These are phyloP conservation scores for Keiferia lycopersicella DNA, from an alignment of 2,888 invertebrate genomes.

Conservation along the genomic window DNA sequence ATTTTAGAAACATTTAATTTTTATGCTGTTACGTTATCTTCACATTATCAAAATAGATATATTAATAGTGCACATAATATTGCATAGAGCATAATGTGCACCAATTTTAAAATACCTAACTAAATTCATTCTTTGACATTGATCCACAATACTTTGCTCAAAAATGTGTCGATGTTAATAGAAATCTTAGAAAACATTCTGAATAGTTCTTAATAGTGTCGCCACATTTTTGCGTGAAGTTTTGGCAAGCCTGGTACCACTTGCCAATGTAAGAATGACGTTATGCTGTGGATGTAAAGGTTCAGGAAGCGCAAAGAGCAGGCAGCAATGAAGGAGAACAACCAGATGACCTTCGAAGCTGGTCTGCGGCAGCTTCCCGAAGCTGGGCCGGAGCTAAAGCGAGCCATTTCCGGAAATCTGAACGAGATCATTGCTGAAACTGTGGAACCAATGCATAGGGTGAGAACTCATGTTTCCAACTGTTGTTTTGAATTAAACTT, in stretches of 20 bases:
- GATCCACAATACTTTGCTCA: too few relatives aligned
- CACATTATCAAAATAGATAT: too few relatives aligned
- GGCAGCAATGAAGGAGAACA: slow-evolving; percentile 78
- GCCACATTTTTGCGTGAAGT: not conserved
- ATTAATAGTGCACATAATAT: too few relatives aligned
- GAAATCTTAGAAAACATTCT: not conserved
- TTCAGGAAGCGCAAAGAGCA: slow-evolving; percentile 98
- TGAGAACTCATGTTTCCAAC: too few relatives aligned
- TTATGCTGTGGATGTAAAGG: slow-evolving; percentile 44
- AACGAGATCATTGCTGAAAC: slow-evolving; percentile 95
- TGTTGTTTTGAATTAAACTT: too few relatives aligned
- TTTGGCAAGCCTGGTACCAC: not conserved
- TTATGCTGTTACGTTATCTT: too few relatives aligned
- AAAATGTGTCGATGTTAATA: too few relatives aligned
- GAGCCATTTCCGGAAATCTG: slow-evolving; percentile 98
- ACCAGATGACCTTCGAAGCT: slow-evolving; percentile 94
- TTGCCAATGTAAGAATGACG: not conserved
- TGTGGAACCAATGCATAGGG: slow-evolving; percentile 99
- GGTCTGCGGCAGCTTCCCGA: slow-evolving; percentile 98
- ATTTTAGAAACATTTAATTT: too few relatives aligned
- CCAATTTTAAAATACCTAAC: too few relatives aligned
- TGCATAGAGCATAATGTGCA: too few relatives aligned
- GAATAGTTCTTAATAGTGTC: not conserved
- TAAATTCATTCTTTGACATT: too few relatives aligned
- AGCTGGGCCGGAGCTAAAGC: slow-evolving; percentile 97